These are phyloP conservation scores for Alces alces DNA, from an alignment of 2,113 vertebrate genomes.

Conservation along the genomic window DNA sequence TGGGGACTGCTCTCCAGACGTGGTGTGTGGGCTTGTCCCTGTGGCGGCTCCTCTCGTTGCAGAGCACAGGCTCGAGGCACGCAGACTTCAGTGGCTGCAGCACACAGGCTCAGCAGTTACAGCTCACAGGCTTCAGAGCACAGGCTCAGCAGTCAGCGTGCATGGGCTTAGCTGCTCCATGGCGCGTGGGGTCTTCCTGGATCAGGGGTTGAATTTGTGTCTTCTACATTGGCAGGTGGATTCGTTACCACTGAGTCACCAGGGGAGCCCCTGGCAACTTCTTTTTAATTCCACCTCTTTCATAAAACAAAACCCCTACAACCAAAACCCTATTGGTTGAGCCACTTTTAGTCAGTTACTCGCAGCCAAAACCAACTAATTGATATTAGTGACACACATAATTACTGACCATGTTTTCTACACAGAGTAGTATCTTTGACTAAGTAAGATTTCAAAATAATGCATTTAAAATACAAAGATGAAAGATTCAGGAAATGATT, in stretches of 20 bases:
- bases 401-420: background rate
- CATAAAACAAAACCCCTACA: no score
- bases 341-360: background rate
- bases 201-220: background rate
- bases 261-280: background rate
- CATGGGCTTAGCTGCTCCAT: rapidly evolving
- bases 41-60: background rate
- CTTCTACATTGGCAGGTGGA: background rate
- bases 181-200: background rate
- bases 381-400: background rate
- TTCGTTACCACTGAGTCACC: background rate
- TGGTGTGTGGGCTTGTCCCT: background rate
- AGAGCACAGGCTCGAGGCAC: background rate
- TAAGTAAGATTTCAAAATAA: background rate
- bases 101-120: background rate
- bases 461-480: background rate
- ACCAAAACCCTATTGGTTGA: background rate
- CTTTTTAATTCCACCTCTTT: background rate
- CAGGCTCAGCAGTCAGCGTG: background rate
- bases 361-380: background rate
- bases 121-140: background rate
- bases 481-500: slow-evolving; percentile 11
- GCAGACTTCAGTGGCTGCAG: rapidly evolving
- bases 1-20: background rate
- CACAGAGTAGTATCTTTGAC: background rate